Conservation (phyloP, 2,113 vertebrate species). For the Pangasianodon gigas region DNA sequence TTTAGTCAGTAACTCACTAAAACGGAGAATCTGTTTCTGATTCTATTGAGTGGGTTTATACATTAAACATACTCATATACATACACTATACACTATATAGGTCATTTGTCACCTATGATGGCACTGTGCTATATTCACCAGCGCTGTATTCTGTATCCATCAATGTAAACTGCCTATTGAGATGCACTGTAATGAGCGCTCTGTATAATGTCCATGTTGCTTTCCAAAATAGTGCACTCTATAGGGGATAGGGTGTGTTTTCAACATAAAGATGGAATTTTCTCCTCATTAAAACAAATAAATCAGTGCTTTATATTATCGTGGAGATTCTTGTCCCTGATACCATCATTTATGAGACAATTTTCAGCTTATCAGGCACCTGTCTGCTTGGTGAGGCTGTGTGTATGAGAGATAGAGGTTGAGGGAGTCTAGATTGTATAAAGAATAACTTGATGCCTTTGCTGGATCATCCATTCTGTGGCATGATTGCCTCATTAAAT, state of each 20-base stretch:
- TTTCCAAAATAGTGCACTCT: background rate
- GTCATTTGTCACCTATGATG: background rate
- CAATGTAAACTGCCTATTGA: background rate
- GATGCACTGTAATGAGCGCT: background rate
- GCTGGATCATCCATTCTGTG: constrained; percentile 7
- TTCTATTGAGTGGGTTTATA: background rate
- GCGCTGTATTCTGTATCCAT: background rate
- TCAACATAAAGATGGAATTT: constrained; percentile 43
- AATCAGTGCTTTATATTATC: constrained; percentile 71
- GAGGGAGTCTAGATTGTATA: constrained; percentile 21
- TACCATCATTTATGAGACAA: constrained; percentile 64
- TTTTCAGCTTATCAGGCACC: constrained; percentile 72
- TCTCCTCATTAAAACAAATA: constrained; percentile 73
- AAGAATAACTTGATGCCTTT: constrained; percentile 32
- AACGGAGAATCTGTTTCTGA: background rate
- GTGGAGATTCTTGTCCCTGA: constrained; percentile 56
- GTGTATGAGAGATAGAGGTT: background rate
- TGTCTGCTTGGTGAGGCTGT: constrained; percentile 56
- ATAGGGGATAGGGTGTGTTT: background rate
- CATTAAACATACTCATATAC: background rate
- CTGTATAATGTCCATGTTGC: no score
- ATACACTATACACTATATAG: background rate
- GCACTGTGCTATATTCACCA: constrained; percentile 1
- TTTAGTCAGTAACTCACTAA: background rate
- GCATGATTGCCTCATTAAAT: background rate